Base-by-base conservation (phyloP, 2,888 invertebrate genomes). In the Prosopocoilus inquinatus region DNA sequence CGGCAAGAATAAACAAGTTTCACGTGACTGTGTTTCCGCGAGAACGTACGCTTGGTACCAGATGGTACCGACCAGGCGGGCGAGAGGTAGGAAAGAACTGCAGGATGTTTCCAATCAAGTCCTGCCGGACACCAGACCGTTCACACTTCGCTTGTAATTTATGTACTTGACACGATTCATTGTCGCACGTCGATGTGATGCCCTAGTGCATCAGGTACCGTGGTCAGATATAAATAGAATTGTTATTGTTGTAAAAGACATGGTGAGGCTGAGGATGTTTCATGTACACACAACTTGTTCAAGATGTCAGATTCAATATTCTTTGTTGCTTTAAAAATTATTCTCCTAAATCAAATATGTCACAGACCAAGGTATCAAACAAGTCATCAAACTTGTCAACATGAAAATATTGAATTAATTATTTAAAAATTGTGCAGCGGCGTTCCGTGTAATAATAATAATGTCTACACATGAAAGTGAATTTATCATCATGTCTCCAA, bases 41-140 rank as follows among this genome's bases (percentile, higher is more conserved):
- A 41, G 41, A 41, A 41, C 16, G 41, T 41, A 15, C 41, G 41
- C 41, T 41, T 41, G 41, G 41, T 41, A 41, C 41, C 16, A 41
- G 41, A 41, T 41, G 41, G 41, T 41, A 41, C 41, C 41, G 41
- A 41, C 41, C 15, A 9, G 9, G 16, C 15, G 41, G 41, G 41
- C 13, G 16, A 41, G 41, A 41, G 41, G 41, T 3, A 41, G 41
- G 41, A 15, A 41, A 41, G 41, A 41, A 15, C 12, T 15, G 41
- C 41, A 41, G 41, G 41, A 41, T 41, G 41, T 41, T 41, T 16
- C 41, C 41, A 41, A 41, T 41, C 41, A 15, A 41, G 15, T 41
- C 38, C 16, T 15, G 41, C 41, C 41, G 41, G 41, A 41, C 41
- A 41, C 41, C 12, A 13, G 41, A 41, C 41, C 41, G 16, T 41